Percentiles rank a stretch among this genome's conserved stretches.
These are phyloP conservation scores for Platysteira castanea DNA, from an alignment of 2,113 vertebrate species.

Conservation along the genomic window DNA sequence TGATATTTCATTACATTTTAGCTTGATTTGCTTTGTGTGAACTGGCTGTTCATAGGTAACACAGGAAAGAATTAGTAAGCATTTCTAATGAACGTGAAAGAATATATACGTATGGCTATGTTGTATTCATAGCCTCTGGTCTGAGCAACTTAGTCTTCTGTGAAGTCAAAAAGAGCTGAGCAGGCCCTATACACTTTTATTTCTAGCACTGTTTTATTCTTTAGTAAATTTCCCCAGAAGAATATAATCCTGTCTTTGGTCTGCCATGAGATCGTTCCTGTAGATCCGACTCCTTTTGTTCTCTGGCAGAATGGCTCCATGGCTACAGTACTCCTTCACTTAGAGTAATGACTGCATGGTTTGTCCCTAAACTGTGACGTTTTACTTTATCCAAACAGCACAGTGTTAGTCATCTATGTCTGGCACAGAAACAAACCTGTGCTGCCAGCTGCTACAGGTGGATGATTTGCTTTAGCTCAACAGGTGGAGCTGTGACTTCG, in stretches of 20 bases:
- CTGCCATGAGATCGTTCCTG: neutral
- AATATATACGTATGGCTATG: neutral
- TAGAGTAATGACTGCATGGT: neutral
- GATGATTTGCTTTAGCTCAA: constrained; percentile 48
- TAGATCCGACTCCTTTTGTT: neutral
- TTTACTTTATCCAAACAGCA: neutral
- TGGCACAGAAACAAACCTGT: neutral
- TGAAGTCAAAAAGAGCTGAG: neutral
- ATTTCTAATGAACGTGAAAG: neutral
- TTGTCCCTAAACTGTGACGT: neutral
- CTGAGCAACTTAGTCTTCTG: neutral
- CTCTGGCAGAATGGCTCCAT: neutral
- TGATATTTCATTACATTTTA: neutral
- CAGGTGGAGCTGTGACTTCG: constrained; percentile 53
- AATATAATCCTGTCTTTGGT: neutral
- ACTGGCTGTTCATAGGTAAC: neutral
- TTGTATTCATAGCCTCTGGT: neutral
- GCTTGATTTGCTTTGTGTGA: neutral
- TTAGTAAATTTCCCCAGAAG: neutral
- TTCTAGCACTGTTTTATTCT: neutral
- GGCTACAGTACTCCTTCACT: neutral
- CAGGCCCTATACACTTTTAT: neutral
- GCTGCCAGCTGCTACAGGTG: neutral
- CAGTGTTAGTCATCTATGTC: neutral
- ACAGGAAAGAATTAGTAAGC: neutral